A percentile compares a stretch with the other conserved stretches of the same genome.
Conservation (phyloP, 2,888 invertebrate species). For the Harmothoe impar region DNA sequence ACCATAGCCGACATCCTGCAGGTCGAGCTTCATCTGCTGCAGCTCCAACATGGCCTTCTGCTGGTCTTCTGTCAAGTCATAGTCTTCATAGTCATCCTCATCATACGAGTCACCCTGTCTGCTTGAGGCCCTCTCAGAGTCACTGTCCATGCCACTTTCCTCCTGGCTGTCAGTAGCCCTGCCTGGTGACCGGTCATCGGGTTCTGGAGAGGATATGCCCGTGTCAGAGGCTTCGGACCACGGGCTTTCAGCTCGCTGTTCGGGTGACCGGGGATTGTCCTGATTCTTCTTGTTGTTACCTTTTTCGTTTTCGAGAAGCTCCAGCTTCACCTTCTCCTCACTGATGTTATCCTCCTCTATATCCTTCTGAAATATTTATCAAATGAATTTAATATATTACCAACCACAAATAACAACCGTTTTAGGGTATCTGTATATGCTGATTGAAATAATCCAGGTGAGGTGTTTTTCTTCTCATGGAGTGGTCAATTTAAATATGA, state of each 20-base stretch:
- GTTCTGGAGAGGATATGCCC: slow-evolving; percentile 72
- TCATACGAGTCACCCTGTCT: slow-evolving; percentile 24
- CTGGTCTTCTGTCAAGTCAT: slow-evolving; percentile 79
- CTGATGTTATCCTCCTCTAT: slow-evolving; percentile 50
- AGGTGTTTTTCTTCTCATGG: background rate
- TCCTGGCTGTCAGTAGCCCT: background rate
- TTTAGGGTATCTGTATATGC: background rate
- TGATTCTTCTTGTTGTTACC: background rate
- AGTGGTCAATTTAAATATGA: background rate
- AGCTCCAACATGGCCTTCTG: slow-evolving; percentile 78
- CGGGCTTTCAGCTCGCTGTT: slow-evolving; percentile 32
- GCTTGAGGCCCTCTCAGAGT: slow-evolving; percentile 48
- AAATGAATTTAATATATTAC: background rate
- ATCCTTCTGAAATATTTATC: slow-evolving; percentile 29
- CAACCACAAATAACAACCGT: too few relatives aligned
- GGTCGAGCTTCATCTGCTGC: slow-evolving; percentile 76
- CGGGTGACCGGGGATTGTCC: background rate
- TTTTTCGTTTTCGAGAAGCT: slow-evolving; percentile 49
- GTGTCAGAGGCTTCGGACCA: slow-evolving; percentile 63
- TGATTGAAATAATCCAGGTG: background rate
- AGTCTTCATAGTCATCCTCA: slow-evolving; percentile 61
- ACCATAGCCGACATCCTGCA: slow-evolving; percentile 73
- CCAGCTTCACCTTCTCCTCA: slow-evolving; percentile 55
- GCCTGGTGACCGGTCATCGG: slow-evolving; percentile 71
- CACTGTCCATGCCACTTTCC: background rate